Conservation (phyloP, 2,888 invertebrate genomes). For the Anthoptus insignis region DNA sequence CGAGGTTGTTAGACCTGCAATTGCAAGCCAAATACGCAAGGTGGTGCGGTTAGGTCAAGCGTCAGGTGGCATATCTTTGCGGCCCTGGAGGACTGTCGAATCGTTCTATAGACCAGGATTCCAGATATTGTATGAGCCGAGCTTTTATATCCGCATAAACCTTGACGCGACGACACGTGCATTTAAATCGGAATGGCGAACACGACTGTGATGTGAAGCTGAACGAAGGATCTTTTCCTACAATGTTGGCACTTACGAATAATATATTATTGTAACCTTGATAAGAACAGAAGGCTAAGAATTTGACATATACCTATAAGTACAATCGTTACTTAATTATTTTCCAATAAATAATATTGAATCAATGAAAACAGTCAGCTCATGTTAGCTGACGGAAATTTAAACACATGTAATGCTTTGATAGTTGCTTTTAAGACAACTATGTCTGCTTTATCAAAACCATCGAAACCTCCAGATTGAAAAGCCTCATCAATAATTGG, state of each 20-base stretch:
- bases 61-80: constrained; percentile 29
- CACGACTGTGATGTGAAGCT: constrained; percentile 11
- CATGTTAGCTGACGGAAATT: background rate
- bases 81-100: constrained; percentile 21
- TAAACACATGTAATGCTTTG: too few relatives aligned
- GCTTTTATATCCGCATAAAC: constrained; percentile 31
- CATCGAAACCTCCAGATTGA: background rate
- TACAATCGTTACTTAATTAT: too few relatives aligned
- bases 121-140: constrained; percentile 18
- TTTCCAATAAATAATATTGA: too few relatives aligned
- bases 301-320: too few relatives aligned
- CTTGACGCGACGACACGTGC: constrained; percentile 19
- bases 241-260: background rate
- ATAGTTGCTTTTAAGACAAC: too few relatives aligned
- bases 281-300: background rate
- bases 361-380: too few relatives aligned
- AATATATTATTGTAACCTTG: background rate
- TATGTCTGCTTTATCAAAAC: background rate
- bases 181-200: constrained; percentile 8
- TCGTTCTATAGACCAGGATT: constrained; percentile 6
- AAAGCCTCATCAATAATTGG: constrained; percentile 33
- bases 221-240: background rate
- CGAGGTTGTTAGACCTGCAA: constrained; percentile 83
- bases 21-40: constrained; percentile 82
- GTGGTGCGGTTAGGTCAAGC: constrained; percentile 67